Base-by-base conservation (phyloP, 2,113 vertebrate species). In the Platichthys flesus region DNA sequence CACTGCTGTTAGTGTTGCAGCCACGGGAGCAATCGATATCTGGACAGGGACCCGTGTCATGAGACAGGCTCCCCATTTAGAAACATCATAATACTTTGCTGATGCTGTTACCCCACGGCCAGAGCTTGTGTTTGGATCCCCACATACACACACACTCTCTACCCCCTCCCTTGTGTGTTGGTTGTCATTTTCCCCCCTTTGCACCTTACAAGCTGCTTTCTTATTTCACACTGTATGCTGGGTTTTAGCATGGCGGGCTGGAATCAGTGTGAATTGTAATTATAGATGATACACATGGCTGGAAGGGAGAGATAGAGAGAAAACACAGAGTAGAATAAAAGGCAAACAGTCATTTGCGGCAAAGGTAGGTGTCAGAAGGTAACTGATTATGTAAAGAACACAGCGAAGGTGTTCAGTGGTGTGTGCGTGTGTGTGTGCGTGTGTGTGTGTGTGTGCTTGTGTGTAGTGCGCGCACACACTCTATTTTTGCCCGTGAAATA, bases 41-140 rank as follows among this genome's bases (percentile, higher is more conserved):
- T 92, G 78, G 79, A 90, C 91, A 87, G 84, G 77, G 82, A 79
- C 78, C 92, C 86, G 65, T 94, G 93, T 94, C 94, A 94, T 83
- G 78, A 92, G 86, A 91, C 91, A 91, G 82, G 79, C 91, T 93
- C 89, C 89, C 91, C 91, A 86, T 93, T 94, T 94, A 92, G 93
- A 93, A 90, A 92, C 93, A 92, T 93, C 90, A 93, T 93, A 93
- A 94, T 93, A 88, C 87, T 66, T 56, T 60, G 84, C 82, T 81
- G 78, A 83, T 82, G 85, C 80, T 78, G 81, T 88, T 89, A 86
- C 82, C 85, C 81, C 77, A 89, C 81, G 52, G 84, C 85, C 64
- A 79, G 26, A 64, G 76, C 84, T 83, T 75, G 83, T 86, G 80
- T 89, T 91, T 79, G 52, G 54, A 42, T 5, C 61, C 68, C 71